Percentiles rank a stretch among this genome's conserved stretches.
Evolutionary conservation across 2,797 vertebrate species (phyloP).

Genomic region (Melanotaenia boesemani): DNA sequence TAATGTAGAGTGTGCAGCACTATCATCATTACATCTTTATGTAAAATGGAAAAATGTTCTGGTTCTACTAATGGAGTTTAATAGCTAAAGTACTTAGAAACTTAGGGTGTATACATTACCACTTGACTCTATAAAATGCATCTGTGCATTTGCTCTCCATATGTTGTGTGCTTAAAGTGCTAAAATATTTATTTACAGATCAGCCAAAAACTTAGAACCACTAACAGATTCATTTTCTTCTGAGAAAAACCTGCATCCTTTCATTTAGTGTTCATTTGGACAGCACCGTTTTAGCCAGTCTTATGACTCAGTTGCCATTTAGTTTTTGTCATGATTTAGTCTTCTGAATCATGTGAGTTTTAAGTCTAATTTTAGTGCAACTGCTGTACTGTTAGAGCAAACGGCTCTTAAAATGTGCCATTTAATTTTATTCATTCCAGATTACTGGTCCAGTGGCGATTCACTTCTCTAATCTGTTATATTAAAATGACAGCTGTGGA

Average conservation of each 20-base stretch:
- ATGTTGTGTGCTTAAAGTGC: neutral
- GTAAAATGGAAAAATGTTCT: slow-evolving; percentile 47
- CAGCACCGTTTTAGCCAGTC: neutral
- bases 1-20: neutral
- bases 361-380: too few relatives aligned
- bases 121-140: slow-evolving; percentile 4
- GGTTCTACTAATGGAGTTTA: slow-evolving; percentile 52
- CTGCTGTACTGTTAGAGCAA: too few relatives aligned
- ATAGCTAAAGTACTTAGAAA: slow-evolving; percentile 24
- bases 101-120: neutral
- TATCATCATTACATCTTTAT: slow-evolving; percentile 38
- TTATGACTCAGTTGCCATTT: neutral
- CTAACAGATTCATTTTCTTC: neutral
- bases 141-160: neutral
- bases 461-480: too few relatives aligned
- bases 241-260: neutral
- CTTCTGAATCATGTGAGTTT: too few relatives aligned
- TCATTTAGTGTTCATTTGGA: neutral
- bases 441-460: too few relatives aligned
- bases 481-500: too few relatives aligned
- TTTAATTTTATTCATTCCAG: too few relatives aligned
- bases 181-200: neutral
- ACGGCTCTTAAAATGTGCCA: too few relatives aligned
- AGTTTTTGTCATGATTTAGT: neutral
- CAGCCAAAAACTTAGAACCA: neutral